Conservation (phyloP, 2,113 vertebrate species). For the Glaucomys volans region DNA sequence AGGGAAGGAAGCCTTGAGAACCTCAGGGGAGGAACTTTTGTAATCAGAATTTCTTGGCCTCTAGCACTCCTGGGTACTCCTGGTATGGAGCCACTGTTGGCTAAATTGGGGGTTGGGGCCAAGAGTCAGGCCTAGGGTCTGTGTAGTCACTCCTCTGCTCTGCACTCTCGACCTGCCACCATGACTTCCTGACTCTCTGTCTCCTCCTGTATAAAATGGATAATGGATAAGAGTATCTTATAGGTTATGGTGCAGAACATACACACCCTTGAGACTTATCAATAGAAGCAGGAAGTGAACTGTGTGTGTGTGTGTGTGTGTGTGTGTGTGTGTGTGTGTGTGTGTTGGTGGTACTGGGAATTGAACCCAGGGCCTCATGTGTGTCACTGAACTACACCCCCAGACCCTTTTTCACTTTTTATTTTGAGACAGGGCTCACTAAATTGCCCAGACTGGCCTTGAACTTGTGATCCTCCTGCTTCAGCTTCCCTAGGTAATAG, state of each 20-base stretch:
- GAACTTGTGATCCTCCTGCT: neutral
- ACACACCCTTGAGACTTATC: neutral
- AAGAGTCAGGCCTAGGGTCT: neutral
- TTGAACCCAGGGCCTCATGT: neutral
- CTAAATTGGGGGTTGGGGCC: neutral
- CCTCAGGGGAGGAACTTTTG: neutral
- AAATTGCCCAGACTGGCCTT: neutral
- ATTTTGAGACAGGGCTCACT: neutral
- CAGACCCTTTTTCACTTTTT: neutral
- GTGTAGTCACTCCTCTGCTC: neutral
- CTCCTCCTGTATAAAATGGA: neutral
- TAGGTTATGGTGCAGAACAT: neutral
- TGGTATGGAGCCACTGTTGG: neutral
- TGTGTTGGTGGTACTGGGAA: neutral
- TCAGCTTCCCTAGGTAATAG: neutral
- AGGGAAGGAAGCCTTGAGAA: neutral
- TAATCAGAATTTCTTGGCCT: neutral
- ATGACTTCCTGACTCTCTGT: neutral
- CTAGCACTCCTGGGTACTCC: neutral
- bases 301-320: no score
- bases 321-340: no score
- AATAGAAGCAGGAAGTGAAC: neutral
- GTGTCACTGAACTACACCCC: no score
- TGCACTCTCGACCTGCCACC: neutral
- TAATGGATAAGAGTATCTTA: neutral